Base-by-base conservation (phyloP, 2,888 invertebrate genomes). In the Volucella bombylans region DNA sequence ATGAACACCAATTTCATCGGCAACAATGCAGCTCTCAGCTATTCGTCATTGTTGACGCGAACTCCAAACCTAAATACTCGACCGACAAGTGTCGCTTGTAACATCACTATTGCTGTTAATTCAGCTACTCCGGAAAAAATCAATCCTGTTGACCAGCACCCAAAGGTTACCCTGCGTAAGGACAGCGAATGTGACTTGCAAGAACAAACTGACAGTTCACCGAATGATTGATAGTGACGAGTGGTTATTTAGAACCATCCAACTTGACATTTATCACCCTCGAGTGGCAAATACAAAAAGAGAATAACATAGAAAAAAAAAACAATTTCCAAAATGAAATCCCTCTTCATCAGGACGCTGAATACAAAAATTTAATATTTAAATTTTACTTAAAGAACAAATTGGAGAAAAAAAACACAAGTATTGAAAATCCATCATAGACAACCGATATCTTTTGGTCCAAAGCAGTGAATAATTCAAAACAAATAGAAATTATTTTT, bases 61-160 rank as follows among this genome's bases (percentile, higher is more conserved):
- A 82, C 82, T 15, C 82, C 86, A 52, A 86, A 81, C 77, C 65
- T 82, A 52, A 78, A 57, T 39, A 59, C 68, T 18, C 82, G 81
- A 64, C 77, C 86, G 62, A 73, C 77, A 61, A 81, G 68, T 52
- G 68, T 74, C 23, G 86, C 79, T 50, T 86, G 86, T 67, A 81
- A 73, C 78, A 86, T 87, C 50, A 85, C 87, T 31, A 87, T 87
- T 62, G 87, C 87, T 68, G 87, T 87, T 62, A 87, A 87, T 59
- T 87, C 82, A 50, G 78, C 87, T 31, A 87, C 87, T 55, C 82
- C 81, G 15, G 87, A 87, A 55, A 86, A 82, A 86, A 79, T 79
- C 76, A 69, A 71, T 72, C 76, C 65, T 43, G 47, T 79, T 64
- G 87, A 87, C 77, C 76, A 80, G 45, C 85, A 80, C 52, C 86